phyloP scores from a whole-genome alignment of 1,140 invertebrate genomes.

The Anoplolepis gracilipes region DNA sequence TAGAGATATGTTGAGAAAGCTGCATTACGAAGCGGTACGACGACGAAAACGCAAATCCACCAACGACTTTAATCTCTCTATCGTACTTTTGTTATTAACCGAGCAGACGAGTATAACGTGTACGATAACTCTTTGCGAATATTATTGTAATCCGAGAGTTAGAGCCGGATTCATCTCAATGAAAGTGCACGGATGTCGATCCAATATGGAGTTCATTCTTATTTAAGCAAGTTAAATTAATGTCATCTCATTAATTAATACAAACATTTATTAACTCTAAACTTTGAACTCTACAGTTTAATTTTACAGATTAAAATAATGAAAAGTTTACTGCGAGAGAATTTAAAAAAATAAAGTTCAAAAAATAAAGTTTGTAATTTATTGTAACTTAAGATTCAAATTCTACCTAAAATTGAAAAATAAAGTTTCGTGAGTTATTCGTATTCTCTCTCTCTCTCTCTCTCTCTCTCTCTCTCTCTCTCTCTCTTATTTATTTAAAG shows the following conservation, averaged over 20 bases:
- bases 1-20: background rate
- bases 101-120: background rate
- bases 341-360: background rate
- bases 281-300: slow-evolving; percentile 3
- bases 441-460: too few species aligned
- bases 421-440: background rate
- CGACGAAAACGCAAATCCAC: background rate
- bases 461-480: too few species aligned
- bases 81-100: background rate
- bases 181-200: background rate
- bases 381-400: background rate
- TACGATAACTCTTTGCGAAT: background rate
- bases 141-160: slow-evolving; percentile 13
- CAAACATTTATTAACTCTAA: background rate
- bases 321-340: background rate
- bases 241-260: slow-evolving; percentile 9
- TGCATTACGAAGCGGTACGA: too few species aligned
- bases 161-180: background rate
- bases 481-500: background rate
- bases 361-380: background rate
- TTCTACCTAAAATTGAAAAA: background rate
- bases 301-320: slow-evolving; percentile 1
- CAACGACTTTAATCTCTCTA: slow-evolving; percentile 9
- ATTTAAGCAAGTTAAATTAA: background rate
- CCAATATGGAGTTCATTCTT: background rate